Base-by-base conservation (phyloP, 2,113 vertebrate species). In the Acinonyx jubatus region DNA sequence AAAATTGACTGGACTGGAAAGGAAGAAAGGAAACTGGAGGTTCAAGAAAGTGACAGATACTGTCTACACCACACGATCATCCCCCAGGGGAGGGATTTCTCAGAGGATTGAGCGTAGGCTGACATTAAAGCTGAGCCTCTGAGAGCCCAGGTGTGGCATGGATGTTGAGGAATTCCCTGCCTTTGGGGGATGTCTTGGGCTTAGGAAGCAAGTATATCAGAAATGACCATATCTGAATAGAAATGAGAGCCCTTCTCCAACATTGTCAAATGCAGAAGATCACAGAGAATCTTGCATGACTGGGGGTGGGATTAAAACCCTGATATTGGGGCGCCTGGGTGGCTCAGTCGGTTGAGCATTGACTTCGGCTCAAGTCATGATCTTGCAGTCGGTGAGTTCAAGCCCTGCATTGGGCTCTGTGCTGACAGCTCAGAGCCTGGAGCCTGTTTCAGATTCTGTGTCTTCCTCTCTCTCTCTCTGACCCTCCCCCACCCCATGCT, bases 31-130 rank as follows among this genome's bases (percentile, higher is more conserved):
- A 93, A 86, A 83, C 1, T 48, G 15, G 45, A 90, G 25, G 33
- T 12, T 36, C 25, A 78, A 66, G n/a, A 80, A 66, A 36, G 33
- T 45, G 41, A 2, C 73, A 68, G 33, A 21, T 29, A 33, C 38
- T 61, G 21, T 41, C 10, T 1, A 10, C 8, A 86, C 55, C 7
- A 5, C 33, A 69, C 14, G 18, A 1, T 13, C 63, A 63, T 12
- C 11, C 50, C 27, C 19, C 5, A 29, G 19, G 27, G 63, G 15
- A 27, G 31, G 29, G 4, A n/a, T 80, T 81, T 76, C 13, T 69
- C 16, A 5, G 0, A 5, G 3, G 23, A 7, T 27, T 38, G 3
- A 36, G 9, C 13, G 11, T 66, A 45, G 61, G 7, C 3, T 55
- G 52, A 63, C 25, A 65, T 21, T 68, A 45, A n/a, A 89, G 41